Conservation (phyloP, 2,797 vertebrate genomes). For the Poeciliopsis gracilis region DNA sequence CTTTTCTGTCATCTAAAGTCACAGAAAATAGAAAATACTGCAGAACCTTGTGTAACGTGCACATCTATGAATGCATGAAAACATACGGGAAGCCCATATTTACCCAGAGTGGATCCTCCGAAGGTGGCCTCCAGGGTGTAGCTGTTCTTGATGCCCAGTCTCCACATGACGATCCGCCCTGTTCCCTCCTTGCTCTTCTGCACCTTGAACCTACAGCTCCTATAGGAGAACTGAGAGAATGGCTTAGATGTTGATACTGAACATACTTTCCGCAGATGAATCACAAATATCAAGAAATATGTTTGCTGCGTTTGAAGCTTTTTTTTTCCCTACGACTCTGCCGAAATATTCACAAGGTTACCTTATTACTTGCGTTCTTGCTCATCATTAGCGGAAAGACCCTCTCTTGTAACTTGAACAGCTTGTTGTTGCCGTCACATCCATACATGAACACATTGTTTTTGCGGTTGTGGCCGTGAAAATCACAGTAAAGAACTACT, state of each 20-base stretch:
- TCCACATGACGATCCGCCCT: constrained; percentile 92
- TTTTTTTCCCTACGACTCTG: background rate
- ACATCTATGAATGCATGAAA: background rate
- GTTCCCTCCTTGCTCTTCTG: constrained; percentile 94
- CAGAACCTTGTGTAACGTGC: background rate
- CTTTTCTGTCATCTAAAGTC: constrained; percentile 82
- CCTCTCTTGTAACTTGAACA: constrained; percentile 78
- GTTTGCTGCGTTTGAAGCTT: background rate
- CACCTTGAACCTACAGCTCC: constrained; percentile 93
- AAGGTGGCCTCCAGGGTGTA: constrained; percentile 95
- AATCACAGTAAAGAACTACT: constrained; percentile 91
- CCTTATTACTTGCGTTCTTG: constrained; percentile 91
- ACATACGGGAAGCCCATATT: constrained; percentile 33
- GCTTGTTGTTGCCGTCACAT: constrained; percentile 71
- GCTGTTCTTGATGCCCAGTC: constrained; percentile 90
- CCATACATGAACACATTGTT: constrained; percentile 95
- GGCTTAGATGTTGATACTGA: constrained; percentile 1
- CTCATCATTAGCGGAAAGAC: constrained; percentile 96
- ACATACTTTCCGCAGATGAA: background rate
- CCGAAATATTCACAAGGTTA: constrained; percentile 41
- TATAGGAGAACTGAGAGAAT: constrained; percentile 87
- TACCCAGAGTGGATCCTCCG: constrained; percentile 90
- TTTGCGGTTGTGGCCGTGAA: constrained; percentile 95
- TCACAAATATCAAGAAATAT: background rate
- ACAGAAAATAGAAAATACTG: constrained; percentile 10